These are phyloP conservation scores for Lasiommata megera DNA, from an alignment of 2,888 invertebrate species.

Conservation along the genomic window DNA sequence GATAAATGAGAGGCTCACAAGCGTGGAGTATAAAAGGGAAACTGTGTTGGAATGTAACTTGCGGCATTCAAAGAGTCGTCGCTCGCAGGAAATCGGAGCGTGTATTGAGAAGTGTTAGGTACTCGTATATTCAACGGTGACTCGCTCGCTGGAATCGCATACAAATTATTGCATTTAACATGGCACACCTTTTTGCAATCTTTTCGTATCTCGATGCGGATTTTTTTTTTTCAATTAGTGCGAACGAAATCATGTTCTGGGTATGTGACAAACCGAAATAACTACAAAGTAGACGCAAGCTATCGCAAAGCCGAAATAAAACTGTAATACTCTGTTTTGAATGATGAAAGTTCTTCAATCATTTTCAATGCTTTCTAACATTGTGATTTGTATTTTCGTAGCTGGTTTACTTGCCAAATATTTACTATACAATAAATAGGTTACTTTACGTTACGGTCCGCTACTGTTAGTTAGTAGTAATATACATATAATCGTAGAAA, in stretches of 20 bases:
- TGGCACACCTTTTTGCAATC: conserved; percentile 12
- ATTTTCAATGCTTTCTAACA: too few relatives aligned
- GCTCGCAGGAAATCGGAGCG: conserved; percentile 34
- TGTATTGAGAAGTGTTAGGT: conserved; percentile 24
- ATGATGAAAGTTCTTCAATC: too few relatives aligned
- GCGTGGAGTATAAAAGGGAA: conserved; percentile 66
- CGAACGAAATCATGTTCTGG: conserved; percentile 6
- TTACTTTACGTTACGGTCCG: too few relatives aligned
- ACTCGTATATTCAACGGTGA: conserved; percentile 22
- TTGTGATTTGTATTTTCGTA: too few relatives aligned
- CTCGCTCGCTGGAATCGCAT: conserved; percentile 19
- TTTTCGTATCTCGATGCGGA: conserved; percentile 4
- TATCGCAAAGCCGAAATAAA: too few relatives aligned
- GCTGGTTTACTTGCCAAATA: too few relatives aligned
- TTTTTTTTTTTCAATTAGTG: conserved; percentile 19
- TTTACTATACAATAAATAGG: too few relatives aligned
- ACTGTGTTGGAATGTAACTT: conserved; percentile 63
- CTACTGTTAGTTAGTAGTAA: too few relatives aligned
- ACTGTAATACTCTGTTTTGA: too few relatives aligned
- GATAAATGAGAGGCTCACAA: conserved; percentile 48
- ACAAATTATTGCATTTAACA: conserved; percentile 26
- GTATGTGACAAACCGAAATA: not conserved
- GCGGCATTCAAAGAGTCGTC: conserved; percentile 34
- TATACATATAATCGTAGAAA: too few relatives aligned
- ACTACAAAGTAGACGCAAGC: not conserved